Conservation (phyloP, 2,113 vertebrate genomes). For the Hydrochoerus hydrochaeris region DNA sequence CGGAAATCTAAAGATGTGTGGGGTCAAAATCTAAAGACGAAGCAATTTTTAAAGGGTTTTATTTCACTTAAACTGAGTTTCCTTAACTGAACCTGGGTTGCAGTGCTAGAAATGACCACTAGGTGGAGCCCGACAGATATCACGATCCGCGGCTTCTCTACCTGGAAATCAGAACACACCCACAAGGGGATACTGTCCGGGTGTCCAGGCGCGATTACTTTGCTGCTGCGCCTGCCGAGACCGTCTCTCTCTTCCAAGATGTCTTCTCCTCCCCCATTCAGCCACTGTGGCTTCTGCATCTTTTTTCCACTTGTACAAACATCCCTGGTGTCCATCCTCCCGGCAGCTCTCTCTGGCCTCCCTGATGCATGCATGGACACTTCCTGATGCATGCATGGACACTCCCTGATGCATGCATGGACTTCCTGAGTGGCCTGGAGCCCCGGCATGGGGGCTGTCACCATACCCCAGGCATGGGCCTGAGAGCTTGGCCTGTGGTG, state of each 20-base stretch:
- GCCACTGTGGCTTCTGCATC: background rate
- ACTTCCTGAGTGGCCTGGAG: background rate
- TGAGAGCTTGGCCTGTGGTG: background rate
- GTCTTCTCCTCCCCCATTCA: background rate
- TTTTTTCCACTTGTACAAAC: background rate
- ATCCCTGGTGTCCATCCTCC: too few species aligned
- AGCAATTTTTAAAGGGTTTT: background rate
- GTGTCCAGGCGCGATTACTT: background rate
- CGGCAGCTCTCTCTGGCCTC: background rate
- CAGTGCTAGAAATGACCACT: background rate
- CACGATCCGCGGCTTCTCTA: background rate
- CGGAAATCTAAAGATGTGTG: too few species aligned
- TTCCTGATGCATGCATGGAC: background rate
- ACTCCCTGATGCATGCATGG: background rate
- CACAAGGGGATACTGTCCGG: background rate
- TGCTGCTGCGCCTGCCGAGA: background rate
- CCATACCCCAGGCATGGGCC: fast-evolving
- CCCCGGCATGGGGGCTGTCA: fast-evolving
- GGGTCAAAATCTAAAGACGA: background rate
- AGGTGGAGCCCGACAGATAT: background rate
- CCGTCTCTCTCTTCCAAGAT: background rate
- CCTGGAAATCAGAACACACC: background rate
- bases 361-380: background rate
- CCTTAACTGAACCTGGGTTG: background rate
- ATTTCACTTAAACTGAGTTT: background rate